phyloP scores from a whole-genome alignment of 1,140 invertebrate genomes.

The Ylistrum balloti region DNA sequence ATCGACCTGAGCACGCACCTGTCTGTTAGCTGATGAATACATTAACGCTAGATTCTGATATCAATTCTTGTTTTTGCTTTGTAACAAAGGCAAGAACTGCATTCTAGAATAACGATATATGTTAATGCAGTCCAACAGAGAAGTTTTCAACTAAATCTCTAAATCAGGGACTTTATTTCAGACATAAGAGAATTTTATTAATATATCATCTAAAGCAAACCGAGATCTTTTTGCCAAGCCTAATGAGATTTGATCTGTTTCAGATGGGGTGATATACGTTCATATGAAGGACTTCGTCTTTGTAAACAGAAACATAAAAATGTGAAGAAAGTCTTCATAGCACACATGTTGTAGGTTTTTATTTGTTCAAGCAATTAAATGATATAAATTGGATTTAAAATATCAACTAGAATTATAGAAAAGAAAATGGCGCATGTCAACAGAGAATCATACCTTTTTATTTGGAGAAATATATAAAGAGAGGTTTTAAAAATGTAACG shows the following conservation, averaged over 20 bases:
- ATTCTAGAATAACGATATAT: not conserved
- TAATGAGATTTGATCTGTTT: not conserved
- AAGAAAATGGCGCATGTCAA: not conserved
- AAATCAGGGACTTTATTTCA: not conserved
- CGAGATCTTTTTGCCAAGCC: not conserved
- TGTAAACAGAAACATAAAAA: not conserved
- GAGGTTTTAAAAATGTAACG: not conserved
- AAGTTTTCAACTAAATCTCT: not conserved
- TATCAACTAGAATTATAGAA: not conserved
- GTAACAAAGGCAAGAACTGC: not conserved
- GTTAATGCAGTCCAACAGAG: not conserved
- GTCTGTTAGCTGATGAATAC: too few species aligned
- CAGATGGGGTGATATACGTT: not conserved
- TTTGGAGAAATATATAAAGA: conserved; percentile 17
- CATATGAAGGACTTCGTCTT: not conserved
- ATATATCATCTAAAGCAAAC: not conserved
- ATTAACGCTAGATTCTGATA: too few species aligned
- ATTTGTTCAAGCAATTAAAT: not conserved
- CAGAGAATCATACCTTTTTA: not conserved
- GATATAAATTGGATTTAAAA: not conserved
- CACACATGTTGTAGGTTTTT: conserved; percentile 8
- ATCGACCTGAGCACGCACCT: too few species aligned
- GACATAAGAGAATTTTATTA: not conserved
- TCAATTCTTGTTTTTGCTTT: too few species aligned
- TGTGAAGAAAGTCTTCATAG: not conserved